phyloP scores from a whole-genome alignment of 2,797 vertebrate species.

The Knipowitschia caucasica region DNA sequence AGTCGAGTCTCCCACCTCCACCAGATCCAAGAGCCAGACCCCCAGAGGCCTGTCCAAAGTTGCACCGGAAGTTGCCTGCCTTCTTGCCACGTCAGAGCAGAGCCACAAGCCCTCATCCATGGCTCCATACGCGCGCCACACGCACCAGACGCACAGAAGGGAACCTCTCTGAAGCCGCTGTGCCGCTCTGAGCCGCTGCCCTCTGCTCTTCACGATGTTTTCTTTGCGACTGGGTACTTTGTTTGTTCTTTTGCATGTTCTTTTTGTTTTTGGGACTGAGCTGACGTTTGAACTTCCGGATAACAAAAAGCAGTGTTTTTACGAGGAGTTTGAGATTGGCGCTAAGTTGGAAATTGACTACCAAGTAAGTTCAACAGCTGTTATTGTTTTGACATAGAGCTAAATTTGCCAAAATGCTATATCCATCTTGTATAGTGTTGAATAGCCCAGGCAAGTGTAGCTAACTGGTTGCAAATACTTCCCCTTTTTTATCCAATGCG shows the following conservation, averaged over 20 bases:
- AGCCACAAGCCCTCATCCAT: not conserved
- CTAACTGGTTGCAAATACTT: too few relatives aligned
- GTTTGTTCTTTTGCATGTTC: conserved; percentile 43
- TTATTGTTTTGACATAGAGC: too few relatives aligned
- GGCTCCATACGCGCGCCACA: not conserved
- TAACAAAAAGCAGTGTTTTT: conserved; percentile 78
- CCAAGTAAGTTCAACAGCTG: conserved; percentile 60
- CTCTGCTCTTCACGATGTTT: conserved; percentile 51
- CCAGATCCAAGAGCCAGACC: too few relatives aligned
- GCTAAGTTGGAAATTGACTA: conserved; percentile 76
- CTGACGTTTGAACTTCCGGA: conserved; percentile 78
- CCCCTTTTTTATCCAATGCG: too few relatives aligned
- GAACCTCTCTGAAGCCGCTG: not conserved
- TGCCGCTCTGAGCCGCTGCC: not conserved
- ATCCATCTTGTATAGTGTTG: not conserved
- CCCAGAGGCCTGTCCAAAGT: too few relatives aligned
- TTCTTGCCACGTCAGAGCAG: conserved; percentile 73
- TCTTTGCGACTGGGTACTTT: conserved; percentile 32
- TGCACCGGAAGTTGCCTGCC: conserved; percentile 62
- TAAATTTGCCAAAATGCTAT: not conserved
- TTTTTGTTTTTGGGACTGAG: conserved; percentile 60
- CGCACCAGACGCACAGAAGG: too few relatives aligned
- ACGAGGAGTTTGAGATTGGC: conserved; percentile 71
- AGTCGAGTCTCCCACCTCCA: too few relatives aligned
- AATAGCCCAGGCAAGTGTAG: too few relatives aligned